These are phyloP conservation scores for Mystacornis crossleyi DNA, from an alignment of 2,113 vertebrate genomes.

Conservation along the genomic window DNA sequence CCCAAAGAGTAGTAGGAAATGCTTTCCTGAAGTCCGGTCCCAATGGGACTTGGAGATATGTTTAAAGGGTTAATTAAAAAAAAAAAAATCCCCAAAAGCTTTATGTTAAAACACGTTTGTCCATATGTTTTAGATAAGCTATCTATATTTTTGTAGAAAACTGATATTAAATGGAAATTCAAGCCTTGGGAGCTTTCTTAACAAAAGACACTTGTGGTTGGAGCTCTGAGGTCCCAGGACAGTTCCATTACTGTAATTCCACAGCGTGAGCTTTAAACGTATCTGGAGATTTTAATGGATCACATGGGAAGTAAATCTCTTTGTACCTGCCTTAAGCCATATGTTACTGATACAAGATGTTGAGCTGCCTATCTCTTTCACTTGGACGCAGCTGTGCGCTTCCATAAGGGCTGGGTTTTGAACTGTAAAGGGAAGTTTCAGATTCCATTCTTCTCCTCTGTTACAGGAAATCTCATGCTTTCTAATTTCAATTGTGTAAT, in stretches of 20 bases:
- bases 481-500: neutral
- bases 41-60: neutral
- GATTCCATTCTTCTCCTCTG: neutral
- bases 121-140: slow-evolving; percentile 53
- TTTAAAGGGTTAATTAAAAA: neutral
- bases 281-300: slow-evolving; percentile 47
- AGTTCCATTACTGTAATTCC: slow-evolving; percentile 44
- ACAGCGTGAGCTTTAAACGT: neutral
- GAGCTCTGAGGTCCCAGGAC: slow-evolving; percentile 4
- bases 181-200: slow-evolving; percentile 20
- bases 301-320: slow-evolving; percentile 29
- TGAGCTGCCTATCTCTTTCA: slow-evolving; percentile 49
- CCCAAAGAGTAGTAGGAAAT: neutral
- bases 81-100: neutral
- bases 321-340: slow-evolving; percentile 48
- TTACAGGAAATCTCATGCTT: neutral
- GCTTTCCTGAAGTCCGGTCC: neutral
- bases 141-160: slow-evolving; percentile 29
- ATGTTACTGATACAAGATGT: slow-evolving; percentile 9
- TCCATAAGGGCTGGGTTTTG: neutral
- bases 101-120: neutral
- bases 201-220: slow-evolving; percentile 27
- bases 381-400: neutral
- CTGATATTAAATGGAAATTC: slow-evolving; percentile 22
- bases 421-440: neutral